Evolutionary conservation across 35 echinoderm and acorn worm genomes (phyloP).

Genomic region (Chiridota heheva): DNA sequence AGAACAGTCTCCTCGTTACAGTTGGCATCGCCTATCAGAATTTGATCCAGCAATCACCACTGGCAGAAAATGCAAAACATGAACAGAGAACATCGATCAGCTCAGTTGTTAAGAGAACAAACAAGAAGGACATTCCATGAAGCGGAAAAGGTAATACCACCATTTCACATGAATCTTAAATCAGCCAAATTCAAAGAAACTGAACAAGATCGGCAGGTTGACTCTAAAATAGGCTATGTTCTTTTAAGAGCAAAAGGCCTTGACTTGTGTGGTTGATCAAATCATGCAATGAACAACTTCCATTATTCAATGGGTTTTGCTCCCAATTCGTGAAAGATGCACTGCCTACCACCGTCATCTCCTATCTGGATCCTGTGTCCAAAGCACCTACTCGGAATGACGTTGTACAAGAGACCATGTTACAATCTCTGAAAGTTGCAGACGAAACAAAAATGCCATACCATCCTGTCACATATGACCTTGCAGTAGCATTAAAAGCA

Average conservation of each 20-base stretch:
- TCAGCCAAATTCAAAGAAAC: slow-evolving; percentile 30
- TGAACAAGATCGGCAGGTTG: not conserved
- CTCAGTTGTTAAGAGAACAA: slow-evolving; percentile 41
- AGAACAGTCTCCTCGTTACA: slow-evolving; percentile 54
- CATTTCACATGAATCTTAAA: slow-evolving; percentile 34
- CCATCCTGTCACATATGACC: slow-evolving; percentile 69
- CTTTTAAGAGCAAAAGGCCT: slow-evolving; percentile 17
- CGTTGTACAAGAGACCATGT: slow-evolving; percentile 74
- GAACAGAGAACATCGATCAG: slow-evolving; percentile 22
- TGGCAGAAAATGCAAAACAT: not conserved
- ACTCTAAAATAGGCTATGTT: slow-evolving; percentile 21
- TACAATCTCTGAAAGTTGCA: slow-evolving; percentile 52
- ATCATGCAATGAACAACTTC: slow-evolving; percentile 27
- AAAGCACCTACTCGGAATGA: slow-evolving; percentile 70
- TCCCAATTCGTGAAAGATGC: slow-evolving; percentile 60
- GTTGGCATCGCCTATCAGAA: slow-evolving; percentile 52
- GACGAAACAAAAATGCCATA: slow-evolving; percentile 53
- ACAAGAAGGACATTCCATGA: slow-evolving; percentile 36
- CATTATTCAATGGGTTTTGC: slow-evolving; percentile 64
- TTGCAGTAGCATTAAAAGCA: slow-evolving; percentile 80
- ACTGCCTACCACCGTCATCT: slow-evolving; percentile 49
- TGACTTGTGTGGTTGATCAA: slow-evolving; percentile 20
- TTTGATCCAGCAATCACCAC: not conserved
- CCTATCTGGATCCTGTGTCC: slow-evolving; percentile 67
- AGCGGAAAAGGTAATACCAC: slow-evolving; percentile 11